Evolutionary conservation across 2,797 vertebrate genomes (phyloP).

Genomic region (Pteropus rufus): DNA sequence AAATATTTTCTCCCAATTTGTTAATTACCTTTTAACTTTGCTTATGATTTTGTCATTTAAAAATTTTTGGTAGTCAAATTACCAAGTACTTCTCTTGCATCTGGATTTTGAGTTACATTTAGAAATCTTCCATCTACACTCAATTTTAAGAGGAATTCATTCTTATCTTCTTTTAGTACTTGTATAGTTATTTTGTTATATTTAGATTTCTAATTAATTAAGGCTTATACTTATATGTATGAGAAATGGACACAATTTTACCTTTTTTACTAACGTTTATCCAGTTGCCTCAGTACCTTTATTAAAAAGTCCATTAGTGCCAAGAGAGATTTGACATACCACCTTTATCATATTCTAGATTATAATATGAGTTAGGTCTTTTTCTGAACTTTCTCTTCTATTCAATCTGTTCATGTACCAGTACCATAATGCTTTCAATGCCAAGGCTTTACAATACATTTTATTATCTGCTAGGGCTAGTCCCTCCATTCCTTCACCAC

Average conservation of each 20-base stretch:
- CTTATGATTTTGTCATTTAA: neutral
- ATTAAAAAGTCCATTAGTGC: neutral
- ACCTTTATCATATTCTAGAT: neutral
- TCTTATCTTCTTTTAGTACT: neutral
- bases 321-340: neutral
- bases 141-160: neutral
- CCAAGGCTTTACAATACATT: neutral
- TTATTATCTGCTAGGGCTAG: neutral
- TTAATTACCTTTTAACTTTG: neutral
- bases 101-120: neutral
- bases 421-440: neutral
- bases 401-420: neutral
- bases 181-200: neutral
- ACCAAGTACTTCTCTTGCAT: neutral
- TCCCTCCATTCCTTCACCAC: neutral
- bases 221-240: neutral
- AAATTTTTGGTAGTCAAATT: neutral
- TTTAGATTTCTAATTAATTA: neutral
- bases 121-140: neutral
- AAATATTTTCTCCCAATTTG: neutral
- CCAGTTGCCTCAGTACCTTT: neutral
- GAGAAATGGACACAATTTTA: neutral
- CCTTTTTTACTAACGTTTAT: neutral
- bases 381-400: neutral
- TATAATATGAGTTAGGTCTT: neutral